phyloP scores from a whole-genome alignment of 2,113 vertebrate genomes.

The Engystomops pustulosus region DNA sequence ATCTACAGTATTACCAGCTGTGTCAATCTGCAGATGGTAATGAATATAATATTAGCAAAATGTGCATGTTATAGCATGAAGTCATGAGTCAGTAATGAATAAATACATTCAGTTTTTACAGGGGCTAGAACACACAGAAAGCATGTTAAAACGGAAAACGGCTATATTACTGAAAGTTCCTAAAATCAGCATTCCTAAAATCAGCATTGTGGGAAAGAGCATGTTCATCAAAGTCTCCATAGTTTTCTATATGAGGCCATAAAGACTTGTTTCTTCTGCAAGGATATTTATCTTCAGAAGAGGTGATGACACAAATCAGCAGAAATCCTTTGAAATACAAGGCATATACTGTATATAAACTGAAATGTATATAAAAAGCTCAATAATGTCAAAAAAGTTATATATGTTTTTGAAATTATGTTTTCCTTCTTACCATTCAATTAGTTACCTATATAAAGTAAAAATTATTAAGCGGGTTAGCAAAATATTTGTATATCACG shows the following conservation, averaged over 20 bases:
- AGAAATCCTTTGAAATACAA: neutral
- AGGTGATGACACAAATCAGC: neutral
- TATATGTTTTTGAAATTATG: no score
- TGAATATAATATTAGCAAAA: conserved; percentile 13
- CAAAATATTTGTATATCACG: no score
- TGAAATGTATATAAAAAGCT: no score
- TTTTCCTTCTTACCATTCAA: no score
- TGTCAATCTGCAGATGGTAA: neutral
- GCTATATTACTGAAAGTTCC: neutral
- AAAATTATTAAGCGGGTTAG: no score
- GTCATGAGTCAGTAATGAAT: neutral
- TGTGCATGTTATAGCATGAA: conserved; percentile 12
- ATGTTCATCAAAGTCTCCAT: conserved; percentile 1
- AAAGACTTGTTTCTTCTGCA: neutral
- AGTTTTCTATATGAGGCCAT: neutral
- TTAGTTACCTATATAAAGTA: no score
- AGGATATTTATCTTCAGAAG: neutral
- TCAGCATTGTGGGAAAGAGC: neutral
- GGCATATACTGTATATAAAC: no score
- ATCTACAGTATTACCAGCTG: neutral
- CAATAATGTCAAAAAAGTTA: no score
- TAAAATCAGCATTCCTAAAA: neutral
- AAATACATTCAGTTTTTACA: neutral
- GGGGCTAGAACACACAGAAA: neutral
- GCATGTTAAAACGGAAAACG: neutral